Evolutionary conservation across 64 coral and sea anemone genomes (phyloP).

Genomic region (Hydrozoanthus tunicans): DNA sequence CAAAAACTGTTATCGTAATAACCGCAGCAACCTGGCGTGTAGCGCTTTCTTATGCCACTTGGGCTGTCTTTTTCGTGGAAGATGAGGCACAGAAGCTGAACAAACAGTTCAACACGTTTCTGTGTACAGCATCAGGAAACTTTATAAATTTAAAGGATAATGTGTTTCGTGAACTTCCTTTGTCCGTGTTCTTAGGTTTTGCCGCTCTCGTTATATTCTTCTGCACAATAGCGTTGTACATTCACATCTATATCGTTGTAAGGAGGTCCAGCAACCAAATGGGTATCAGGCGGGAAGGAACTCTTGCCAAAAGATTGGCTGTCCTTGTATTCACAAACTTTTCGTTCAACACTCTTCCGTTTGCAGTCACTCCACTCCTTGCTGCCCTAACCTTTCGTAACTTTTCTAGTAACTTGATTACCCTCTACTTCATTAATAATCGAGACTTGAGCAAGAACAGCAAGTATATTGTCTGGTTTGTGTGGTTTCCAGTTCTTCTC

Average conservation of each 20-base stretch:
- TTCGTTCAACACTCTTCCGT: not conserved
- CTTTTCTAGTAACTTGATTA: not conserved
- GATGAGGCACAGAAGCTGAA: not conserved
- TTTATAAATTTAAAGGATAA: not conserved
- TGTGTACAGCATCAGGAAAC: not conserved
- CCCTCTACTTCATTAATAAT: not conserved
- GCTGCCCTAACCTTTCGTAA: not conserved
- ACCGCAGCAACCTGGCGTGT: not conserved
- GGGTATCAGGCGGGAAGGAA: conserved; percentile 1
- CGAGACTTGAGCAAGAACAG: not conserved
- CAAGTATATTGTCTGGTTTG: not conserved
- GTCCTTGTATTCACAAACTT: conserved; percentile 33
- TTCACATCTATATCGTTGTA: conserved; percentile 32
- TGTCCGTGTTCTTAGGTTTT: not conserved
- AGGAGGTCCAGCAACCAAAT: conserved; percentile 20
- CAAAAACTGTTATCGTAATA: not conserved
- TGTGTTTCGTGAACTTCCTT: not conserved
- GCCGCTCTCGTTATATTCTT: not conserved
- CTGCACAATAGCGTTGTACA: conserved; percentile 20
- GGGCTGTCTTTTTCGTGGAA: not conserved
- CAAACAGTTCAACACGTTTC: not conserved
- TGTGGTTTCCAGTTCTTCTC: conserved; percentile 8
- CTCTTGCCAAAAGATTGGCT: conserved; percentile 2
- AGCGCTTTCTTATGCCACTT: not conserved
- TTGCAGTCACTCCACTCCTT: not conserved